Percentiles rank a stretch among this genome's conserved stretches.
Conservation (phyloP, 2,888 invertebrate genomes). For the Heteromyza rotundicornis region DNA sequence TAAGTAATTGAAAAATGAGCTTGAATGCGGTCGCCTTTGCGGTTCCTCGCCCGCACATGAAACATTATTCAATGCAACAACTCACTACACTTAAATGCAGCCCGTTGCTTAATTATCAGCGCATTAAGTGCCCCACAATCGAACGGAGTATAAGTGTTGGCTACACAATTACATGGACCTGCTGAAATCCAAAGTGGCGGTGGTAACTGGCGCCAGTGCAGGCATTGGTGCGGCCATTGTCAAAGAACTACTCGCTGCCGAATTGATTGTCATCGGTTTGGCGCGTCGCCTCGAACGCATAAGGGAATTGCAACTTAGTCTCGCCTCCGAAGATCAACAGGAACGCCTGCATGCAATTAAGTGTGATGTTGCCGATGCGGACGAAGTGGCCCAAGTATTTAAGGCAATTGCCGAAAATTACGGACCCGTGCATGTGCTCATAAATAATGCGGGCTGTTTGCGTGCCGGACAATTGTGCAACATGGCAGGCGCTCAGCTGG, state of each 20-base stretch:
- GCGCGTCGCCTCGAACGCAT: slow-evolving; percentile 62
- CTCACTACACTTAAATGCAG: neutral
- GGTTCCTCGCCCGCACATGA: too few species aligned
- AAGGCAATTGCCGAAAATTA: slow-evolving; percentile 61
- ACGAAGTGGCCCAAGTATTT: slow-evolving; percentile 65
- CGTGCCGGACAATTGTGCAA: slow-evolving; percentile 35
- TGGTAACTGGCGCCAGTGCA: slow-evolving; percentile 69
- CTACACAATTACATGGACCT: slow-evolving; percentile 58
- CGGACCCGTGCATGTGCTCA: slow-evolving; percentile 66
- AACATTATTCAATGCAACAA: too few species aligned
- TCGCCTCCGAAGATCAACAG: slow-evolving; percentile 22
- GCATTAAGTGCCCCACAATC: neutral
- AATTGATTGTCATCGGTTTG: slow-evolving; percentile 65
- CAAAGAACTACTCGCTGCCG: slow-evolving; percentile 60
- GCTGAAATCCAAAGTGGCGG: slow-evolving; percentile 64
- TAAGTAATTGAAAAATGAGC: too few species aligned
- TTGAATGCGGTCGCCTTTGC: too few species aligned
- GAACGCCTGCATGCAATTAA: slow-evolving; percentile 30
- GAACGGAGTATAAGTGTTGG: neutral
- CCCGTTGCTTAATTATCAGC: neutral
- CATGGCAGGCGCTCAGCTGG: slow-evolving; percentile 42
- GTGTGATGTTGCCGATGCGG: slow-evolving; percentile 64
- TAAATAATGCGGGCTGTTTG: slow-evolving; percentile 68
- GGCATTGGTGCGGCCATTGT: slow-evolving; percentile 66
- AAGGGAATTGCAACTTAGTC: slow-evolving; percentile 31